Percentiles rank a stretch among this genome's conserved stretches.
Evolutionary conservation across 2,888 invertebrate genomes (phyloP).

Genomic region (Cordilura impudica): DNA sequence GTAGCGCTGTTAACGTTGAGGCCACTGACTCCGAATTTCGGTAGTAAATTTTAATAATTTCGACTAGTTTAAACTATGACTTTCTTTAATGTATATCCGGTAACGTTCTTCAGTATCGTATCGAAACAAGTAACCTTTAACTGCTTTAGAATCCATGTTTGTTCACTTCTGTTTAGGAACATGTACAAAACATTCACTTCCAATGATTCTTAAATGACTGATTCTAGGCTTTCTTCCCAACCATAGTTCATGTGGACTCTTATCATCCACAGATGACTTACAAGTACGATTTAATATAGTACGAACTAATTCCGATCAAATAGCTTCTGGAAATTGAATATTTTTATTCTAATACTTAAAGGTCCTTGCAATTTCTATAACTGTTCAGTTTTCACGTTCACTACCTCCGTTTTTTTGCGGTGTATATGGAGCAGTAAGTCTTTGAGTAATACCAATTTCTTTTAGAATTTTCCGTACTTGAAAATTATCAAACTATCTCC

Average conservation of each 20-base stretch:
- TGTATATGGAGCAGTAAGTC: conserved; percentile 53
- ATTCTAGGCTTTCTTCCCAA: conserved; percentile 39
- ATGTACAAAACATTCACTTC: conserved; percentile 34
- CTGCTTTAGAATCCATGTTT: conserved; percentile 52
- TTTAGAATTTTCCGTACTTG: conserved; percentile 24
- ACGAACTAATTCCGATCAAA: conserved; percentile 34
- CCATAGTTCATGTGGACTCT: no score
- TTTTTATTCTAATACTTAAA: no score
- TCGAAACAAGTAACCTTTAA: conserved; percentile 40
- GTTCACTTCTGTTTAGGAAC: conserved; percentile 52
- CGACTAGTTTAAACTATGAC: not conserved
- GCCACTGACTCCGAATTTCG: not conserved
- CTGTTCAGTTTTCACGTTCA: conserved; percentile 33
- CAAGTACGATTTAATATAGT: conserved; percentile 44
- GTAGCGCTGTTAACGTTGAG: no score
- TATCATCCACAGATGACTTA: conserved; percentile 14
- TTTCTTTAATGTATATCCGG: conserved; percentile 6
- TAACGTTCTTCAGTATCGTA: conserved; percentile 10
- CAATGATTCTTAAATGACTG: conserved; percentile 48
- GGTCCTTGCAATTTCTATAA: not conserved
- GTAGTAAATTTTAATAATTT: not conserved
- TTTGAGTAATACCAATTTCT: conserved; percentile 36
- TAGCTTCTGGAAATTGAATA: no score
- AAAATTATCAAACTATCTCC: conserved; percentile 46
- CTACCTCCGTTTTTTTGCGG: conserved; percentile 43